Evolutionary conservation across 2,113 vertebrate species (phyloP).

Genomic region (Excalfactoria chinensis): DNA sequence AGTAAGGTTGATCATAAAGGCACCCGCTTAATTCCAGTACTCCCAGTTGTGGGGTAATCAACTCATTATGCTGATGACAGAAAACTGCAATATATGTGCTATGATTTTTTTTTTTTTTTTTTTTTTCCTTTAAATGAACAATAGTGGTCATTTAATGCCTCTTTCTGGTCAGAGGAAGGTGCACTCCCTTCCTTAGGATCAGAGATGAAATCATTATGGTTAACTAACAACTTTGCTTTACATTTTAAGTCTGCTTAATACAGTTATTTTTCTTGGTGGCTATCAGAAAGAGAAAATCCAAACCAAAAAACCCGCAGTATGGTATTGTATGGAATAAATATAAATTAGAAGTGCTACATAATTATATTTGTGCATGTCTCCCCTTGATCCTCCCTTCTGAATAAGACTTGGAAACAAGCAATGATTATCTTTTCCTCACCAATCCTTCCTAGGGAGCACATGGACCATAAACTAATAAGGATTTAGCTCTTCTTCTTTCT

Average conservation of each 20-base stretch:
- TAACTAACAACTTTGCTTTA: background rate
- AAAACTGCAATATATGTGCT: background rate
- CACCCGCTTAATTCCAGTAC: conserved; percentile 54
- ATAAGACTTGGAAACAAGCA: background rate
- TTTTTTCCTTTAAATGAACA: background rate
- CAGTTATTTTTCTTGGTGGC: background rate
- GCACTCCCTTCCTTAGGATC: background rate
- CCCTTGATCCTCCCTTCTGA: conserved; percentile 1
- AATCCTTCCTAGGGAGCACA: conserved; percentile 47
- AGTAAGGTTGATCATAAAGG: conserved; percentile 22
- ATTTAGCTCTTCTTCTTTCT: conserved; percentile 40
- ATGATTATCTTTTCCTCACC: conserved; percentile 38
- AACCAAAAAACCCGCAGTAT: background rate
- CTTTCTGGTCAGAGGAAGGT: background rate
- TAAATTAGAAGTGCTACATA: background rate
- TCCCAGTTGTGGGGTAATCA: conserved; percentile 42
- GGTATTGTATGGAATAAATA: background rate
- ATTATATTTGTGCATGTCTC: background rate
- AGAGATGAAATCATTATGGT: background rate
- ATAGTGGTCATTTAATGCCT: background rate
- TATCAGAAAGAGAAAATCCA: background rate
- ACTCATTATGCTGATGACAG: conserved; percentile 9
- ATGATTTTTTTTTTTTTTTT: background rate
- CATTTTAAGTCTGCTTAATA: background rate
- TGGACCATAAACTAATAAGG: conserved; percentile 1